Base-by-base conservation (phyloP, 2,888 invertebrate genomes). In the Drosophila kuntzei region DNA sequence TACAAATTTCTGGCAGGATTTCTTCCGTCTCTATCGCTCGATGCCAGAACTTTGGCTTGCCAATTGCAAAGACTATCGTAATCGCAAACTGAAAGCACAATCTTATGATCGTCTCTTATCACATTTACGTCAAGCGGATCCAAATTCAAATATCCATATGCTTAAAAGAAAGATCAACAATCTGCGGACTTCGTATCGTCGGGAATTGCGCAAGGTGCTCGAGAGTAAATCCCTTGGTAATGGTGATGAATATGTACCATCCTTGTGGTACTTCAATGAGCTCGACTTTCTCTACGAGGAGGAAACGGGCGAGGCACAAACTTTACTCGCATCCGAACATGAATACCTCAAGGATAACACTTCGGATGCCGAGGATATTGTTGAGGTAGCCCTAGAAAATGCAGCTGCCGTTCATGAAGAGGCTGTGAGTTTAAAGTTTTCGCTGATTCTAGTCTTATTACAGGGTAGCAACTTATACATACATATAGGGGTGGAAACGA, bases 91-190 rank as follows among this genome's bases (percentile, higher is more conserved):
- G 0, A 80, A 74, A 14, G 46, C 54, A 0, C 37, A 53, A 0
- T 70, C 83, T 4, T 83, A 83, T n/a, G 65, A 61, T 0, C 53
- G 68, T 0, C 47, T 83, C 1, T 29, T 83, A 11, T 20, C 41
- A 0, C 60, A 69, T 2, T 14, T 83, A 53, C 81, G 68, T 4
- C 32, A 22, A 8, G 18, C 14, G 5, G 76, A 87, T 27, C 53
- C 61, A 0, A 2, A 46, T n/a, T 67, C 70, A 0, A 83, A 83
- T 36, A 72, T 79, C 0, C 76, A 87, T 20, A 62, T 74, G 51
- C 63, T 84, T 0, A 87, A 85, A 51, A 66, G 87, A 0, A 85
- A 87, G 32, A 87, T 87, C 5, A 85, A 85, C 63, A 87, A 85
- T 73, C 37, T 87, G 5, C 80, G 87, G 5, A 82, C 85, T 12